Conservation (phyloP, 2,888 invertebrate species). For the Luffia ferchaultella region DNA sequence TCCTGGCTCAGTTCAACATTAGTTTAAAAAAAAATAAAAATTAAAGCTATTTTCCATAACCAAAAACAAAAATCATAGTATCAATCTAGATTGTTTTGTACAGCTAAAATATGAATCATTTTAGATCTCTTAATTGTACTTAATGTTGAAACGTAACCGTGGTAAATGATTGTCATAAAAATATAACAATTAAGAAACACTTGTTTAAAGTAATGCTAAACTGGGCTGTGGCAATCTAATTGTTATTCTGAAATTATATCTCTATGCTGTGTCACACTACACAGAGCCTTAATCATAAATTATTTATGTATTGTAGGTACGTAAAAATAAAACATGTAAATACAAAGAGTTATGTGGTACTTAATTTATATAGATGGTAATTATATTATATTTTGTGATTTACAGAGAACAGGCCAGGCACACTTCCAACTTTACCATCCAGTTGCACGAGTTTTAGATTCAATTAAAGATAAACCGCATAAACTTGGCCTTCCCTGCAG, state of each 20-base stretch:
- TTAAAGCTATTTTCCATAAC: too few relatives aligned
- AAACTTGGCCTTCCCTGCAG: too few relatives aligned
- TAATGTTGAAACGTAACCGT: too few relatives aligned
- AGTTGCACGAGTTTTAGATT: too few relatives aligned
- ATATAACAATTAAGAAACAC: too few relatives aligned
- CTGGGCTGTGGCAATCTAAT: not conserved
- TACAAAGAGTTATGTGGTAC: conserved; percentile 53
- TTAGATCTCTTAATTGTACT: not conserved
- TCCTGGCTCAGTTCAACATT: not conserved
- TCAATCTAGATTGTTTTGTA: too few relatives aligned
- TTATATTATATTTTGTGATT: conserved; percentile 9
- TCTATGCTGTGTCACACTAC: conserved; percentile 10
- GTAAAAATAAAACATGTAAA: conserved; percentile 32
- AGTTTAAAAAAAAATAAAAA: not conserved
- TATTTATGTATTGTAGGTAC: conserved; percentile 39
- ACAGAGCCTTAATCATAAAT: conserved; percentile 44
- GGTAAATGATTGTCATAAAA: too few relatives aligned
- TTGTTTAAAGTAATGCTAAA: not conserved
- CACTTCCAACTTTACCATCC: too few relatives aligned
- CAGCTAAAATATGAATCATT: too few relatives aligned
- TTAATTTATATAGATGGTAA: conserved; percentile 43
- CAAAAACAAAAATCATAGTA: too few relatives aligned
- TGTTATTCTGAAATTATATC: not conserved
- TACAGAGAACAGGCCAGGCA: too few relatives aligned
- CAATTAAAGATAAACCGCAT: too few relatives aligned